Evolutionary conservation across 2,797 vertebrate species (phyloP), one percentile per base, ranked within the genome.

Genomic region (Dendrocincla tyrannina): DNA sequence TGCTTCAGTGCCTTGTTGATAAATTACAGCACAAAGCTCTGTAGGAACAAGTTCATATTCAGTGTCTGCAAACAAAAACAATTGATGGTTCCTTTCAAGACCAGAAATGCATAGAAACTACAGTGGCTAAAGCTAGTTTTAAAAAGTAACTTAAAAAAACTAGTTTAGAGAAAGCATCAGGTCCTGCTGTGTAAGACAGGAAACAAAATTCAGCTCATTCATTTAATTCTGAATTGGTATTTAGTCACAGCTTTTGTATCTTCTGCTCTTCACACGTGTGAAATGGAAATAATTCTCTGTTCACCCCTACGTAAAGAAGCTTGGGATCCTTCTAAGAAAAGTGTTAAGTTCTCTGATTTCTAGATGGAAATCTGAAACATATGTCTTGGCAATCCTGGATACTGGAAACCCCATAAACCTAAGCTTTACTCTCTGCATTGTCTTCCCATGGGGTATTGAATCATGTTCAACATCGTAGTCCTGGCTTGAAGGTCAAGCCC

Each of bases 1-100:
- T 94, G 95, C 94, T 75, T 89, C 92, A 33, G 91, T 0, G 3
- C 64, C 75, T 52, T 86, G 86, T 94, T 91, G 85, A 95, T 93
- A 92, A 96, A 96, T 91, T 89, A 91, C 90, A 91, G 86, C 90
- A 95, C 88, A 95, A 91, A 77, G 64, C 47, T 80, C 91, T 69
- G 92, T 3, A 95, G 95, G 96, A 95, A 96, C 95, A 96, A 95
- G 95, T 97, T 93, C 96, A 92, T 95, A 96, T 97, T 95, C 94
- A 96, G 2, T 83, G 89, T 67, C 84, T 94, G 88, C 76, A 68
- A 97, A 94, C 70, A 66, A 79, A 95, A 96, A 95, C 91, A 96
- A 83, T 78, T 41, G 70, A 86, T 82, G 72, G 79, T 27, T 80
- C 80, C 78, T 93, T 94, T 91, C 55, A 93, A 88, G 77, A 95